These are phyloP conservation scores for Adelges cooleyi DNA, from an alignment of 1,140 invertebrate genomes.

Conservation along the genomic window DNA sequence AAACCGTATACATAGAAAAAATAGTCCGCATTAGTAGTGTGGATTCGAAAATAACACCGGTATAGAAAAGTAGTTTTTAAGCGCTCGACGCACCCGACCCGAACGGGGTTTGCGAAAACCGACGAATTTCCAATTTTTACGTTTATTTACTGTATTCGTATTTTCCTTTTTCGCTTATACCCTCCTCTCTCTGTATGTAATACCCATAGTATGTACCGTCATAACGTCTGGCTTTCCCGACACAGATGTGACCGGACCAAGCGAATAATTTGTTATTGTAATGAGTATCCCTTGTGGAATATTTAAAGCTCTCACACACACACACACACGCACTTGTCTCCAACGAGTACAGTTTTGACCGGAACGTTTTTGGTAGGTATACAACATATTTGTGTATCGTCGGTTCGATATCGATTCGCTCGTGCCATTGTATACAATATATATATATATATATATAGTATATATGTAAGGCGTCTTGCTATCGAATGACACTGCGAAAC, in stretches of 20 bases:
- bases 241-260: neutral
- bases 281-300: constrained; percentile 6
- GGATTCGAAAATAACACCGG: too few species aligned
- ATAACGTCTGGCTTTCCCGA: neutral
- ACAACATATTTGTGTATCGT: too few species aligned
- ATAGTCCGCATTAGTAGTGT: too few species aligned
- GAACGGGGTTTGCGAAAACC: too few species aligned
- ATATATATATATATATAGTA: neutral
- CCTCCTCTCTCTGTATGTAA: too few species aligned
- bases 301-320: neutral
- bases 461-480: neutral
- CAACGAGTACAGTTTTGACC: neutral
- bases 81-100: too few species aligned
- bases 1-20: too few species aligned
- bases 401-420: neutral
- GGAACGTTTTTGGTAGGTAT: neutral
- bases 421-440: neutral
- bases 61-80: too few species aligned
- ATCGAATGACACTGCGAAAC: neutral
- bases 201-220: neutral
- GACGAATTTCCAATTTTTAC: neutral
- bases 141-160: too few species aligned
- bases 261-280: constrained; percentile 21
- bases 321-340: neutral
- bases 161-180: too few species aligned